Evolutionary conservation across 2,797 vertebrate genomes (phyloP), one percentile per base, ranked within the genome.

Genomic region (Scyliorhinus canicula): DNA sequence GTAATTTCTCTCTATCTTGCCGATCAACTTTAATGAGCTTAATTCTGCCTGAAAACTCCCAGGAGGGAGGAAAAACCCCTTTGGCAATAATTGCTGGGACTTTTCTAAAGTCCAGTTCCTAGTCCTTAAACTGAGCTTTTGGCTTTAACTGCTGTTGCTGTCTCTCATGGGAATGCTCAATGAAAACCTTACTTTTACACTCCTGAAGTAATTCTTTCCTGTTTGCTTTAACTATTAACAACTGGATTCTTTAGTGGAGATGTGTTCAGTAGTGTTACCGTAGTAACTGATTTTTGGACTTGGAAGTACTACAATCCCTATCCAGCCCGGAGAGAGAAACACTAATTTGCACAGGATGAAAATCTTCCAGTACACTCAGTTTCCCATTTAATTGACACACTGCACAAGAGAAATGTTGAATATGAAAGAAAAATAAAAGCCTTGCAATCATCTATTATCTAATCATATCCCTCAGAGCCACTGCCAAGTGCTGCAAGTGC

Each of bases 181-280:
- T 91, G 57, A 91, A 91, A 91, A 91, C 60, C 57, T 65, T 91
- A 91, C 60, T 91, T 91, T 91, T 65, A 91, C 88, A 44, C 88
- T 82, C 88, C 88, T 65, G 60, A 65, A 91, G 88, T 91, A 91
- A 65, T 91, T 44, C 88, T 91, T 91, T 91, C 88, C 88, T 91
- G 88, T 91, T 60, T 63, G 88, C 88, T 91, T 91, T 91, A n/a
- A 60, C 88, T 44, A 40, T 91, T 44, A 91, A 26, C n/a, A 91
- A 26, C n/a, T 65, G 60, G 88, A 91, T 91, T 91, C 88, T 91
- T 91, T 91, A 65, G 60, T 91, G 4, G 40, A 44, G 60, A 91
- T 60, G 88, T 91, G n/a, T 91, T 91, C 88, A 65, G 57, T 65
- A 44, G 57, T 44, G 88, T 91, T 91, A 26, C 88, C n/a, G 88